Evolutionary conservation across 2,113 vertebrate genomes (phyloP).

Genomic region (Beaufortia kweichowensis): DNA sequence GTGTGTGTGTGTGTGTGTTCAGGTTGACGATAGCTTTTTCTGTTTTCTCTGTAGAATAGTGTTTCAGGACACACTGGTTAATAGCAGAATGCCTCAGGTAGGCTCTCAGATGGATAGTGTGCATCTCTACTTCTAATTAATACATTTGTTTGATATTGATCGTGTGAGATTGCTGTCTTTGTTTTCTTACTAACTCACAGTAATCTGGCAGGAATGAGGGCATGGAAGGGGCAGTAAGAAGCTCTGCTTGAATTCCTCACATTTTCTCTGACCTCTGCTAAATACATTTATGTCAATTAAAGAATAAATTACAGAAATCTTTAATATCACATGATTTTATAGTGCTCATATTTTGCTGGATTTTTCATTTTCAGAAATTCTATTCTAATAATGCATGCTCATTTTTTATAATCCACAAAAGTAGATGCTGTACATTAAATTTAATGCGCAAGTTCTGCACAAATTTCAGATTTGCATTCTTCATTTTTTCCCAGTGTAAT

Average conservation of each 20-base stretch:
- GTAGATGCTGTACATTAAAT: too few relatives aligned
- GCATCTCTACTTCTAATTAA: conserved; percentile 70
- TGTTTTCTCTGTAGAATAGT: conserved; percentile 84
- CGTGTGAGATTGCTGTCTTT: conserved; percentile 77
- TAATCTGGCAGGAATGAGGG: conserved; percentile 76
- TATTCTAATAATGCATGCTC: too few relatives aligned
- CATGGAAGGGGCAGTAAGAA: conserved; percentile 72
- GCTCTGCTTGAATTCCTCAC: conserved; percentile 27
- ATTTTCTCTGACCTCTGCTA: conserved; percentile 30
- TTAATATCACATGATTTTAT: too few relatives aligned
- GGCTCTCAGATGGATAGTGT: conserved; percentile 78
- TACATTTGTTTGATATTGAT: conserved; percentile 68
- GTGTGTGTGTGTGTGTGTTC: conserved; percentile 56
- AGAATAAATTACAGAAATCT: too few relatives aligned
- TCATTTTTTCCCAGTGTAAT: too few relatives aligned
- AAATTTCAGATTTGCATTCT: too few relatives aligned
- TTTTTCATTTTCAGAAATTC: too few relatives aligned
- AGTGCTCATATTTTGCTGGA: too few relatives aligned
- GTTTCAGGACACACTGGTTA: conserved; percentile 79
- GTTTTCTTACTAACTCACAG: conserved; percentile 80
- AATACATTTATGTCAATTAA: too few relatives aligned
- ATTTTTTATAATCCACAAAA: too few relatives aligned
- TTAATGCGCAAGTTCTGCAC: too few relatives aligned
- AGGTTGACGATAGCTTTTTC: conserved; percentile 81
- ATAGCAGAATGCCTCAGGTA: conserved; percentile 82